Base-by-base conservation (phyloP, 2,888 invertebrate species). In the Drosophila borborema region DNA sequence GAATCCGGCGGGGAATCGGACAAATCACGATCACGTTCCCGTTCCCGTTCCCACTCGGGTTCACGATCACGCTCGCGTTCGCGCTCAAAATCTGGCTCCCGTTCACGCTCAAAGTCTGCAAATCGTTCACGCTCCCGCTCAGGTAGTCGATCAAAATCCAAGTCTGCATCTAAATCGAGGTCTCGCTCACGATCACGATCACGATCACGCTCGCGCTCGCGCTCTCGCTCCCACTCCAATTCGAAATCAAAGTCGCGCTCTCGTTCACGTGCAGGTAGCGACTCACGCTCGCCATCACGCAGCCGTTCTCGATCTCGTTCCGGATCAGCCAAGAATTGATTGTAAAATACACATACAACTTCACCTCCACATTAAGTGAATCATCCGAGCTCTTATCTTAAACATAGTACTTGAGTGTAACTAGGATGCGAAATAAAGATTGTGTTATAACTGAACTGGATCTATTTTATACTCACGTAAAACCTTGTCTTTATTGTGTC, bases 1-100 rank as follows among this genome's bases (percentile, higher is more conserved):
- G 81, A 88, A 8, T 91, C 92, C 16, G 92, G 77, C 28, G 89
- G 61, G 8, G 91, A 90, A 62, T 88, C 91, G 6, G 86, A 83
- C 60, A 49, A 77, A 9, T 69, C 79, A 0, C 46, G 64, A 1
- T 77, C 83, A 0, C 61, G 74, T 3, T 58, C 58, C 0, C 36
- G 59, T 12, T 59, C 58, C 2, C 43, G 28, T 5, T 84, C 87
- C 2, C 64, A 12, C 2, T 45, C 45, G 12, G 6, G 7, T 0
- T 45, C 45, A 8, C 6, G 83, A n/a, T 90, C 91, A 4, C 62
- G 73, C 2, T 84, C 84, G 7, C 56, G 74, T 0, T 82, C 82
- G 0, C 72, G 73, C 1, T 83, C 82, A 0, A 28, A 28, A 28
- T 28, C 28, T 6, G 28, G 28, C 28, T 77, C 78, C 18, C 64